These are phyloP conservation scores for Hassar affinis DNA, from an alignment of 2,113 vertebrate genomes.

Conservation along the genomic window DNA sequence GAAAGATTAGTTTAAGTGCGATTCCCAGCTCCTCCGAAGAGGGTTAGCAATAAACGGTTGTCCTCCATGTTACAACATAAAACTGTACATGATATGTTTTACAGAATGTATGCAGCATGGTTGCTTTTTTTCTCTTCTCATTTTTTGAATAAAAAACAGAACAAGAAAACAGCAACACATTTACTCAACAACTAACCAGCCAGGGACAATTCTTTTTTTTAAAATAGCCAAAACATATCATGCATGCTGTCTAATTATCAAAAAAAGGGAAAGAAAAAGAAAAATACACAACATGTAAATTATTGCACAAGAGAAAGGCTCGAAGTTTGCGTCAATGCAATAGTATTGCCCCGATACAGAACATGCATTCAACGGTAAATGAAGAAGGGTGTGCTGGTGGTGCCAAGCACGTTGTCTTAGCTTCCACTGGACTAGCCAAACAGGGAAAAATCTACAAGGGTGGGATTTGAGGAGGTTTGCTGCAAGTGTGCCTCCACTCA, in stretches of 20 bases:
- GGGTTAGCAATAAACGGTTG: slow-evolving; percentile 83
- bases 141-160: slow-evolving; percentile 76
- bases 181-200: slow-evolving; percentile 98
- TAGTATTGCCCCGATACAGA: slow-evolving; percentile 99
- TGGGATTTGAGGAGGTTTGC: slow-evolving; percentile 65
- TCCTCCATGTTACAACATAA: slow-evolving; percentile 90
- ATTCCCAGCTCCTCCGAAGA: slow-evolving; percentile 82
- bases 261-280: slow-evolving; percentile 80
- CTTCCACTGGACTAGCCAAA: slow-evolving; percentile 88
- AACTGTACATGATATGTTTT: slow-evolving; percentile 99
- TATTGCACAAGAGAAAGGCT: slow-evolving; percentile 99
- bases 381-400: slow-evolving; percentile 94
- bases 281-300: slow-evolving; percentile 99
- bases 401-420: slow-evolving; percentile 93
- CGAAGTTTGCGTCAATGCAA: slow-evolving; percentile 99
- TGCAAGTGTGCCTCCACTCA: slow-evolving; percentile 62
- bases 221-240: slow-evolving; percentile 98
- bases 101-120: slow-evolving; percentile 97
- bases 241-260: slow-evolving; percentile 98
- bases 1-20: slow-evolving; percentile 83
- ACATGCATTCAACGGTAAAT: slow-evolving; percentile 99
- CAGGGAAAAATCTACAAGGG: slow-evolving; percentile 83
- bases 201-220: slow-evolving; percentile 84
- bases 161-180: slow-evolving; percentile 94
- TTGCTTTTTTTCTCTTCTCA: slow-evolving; percentile 73